Evolutionary conservation across 2,113 vertebrate species (phyloP).

Genomic region (Pitta sordida): DNA sequence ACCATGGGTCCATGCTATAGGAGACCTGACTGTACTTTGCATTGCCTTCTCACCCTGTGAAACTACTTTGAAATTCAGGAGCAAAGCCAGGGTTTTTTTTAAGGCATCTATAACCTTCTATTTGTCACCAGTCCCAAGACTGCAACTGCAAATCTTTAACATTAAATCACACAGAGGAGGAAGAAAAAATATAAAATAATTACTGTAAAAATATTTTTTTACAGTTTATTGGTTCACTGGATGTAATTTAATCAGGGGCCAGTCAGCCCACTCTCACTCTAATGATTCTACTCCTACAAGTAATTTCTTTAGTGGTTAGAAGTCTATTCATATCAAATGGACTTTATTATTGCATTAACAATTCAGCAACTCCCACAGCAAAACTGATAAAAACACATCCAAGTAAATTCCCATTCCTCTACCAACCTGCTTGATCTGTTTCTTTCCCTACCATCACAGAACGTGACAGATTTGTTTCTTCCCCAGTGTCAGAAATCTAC

Average conservation of each 20-base stretch:
- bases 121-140: background rate
- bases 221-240: background rate
- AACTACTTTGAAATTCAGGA: background rate
- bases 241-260: background rate
- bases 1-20: too few species aligned
- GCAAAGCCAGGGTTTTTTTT: background rate
- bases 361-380: background rate
- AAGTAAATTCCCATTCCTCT: background rate
- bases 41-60: background rate
- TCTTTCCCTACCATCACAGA: background rate
- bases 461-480: background rate
- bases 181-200: background rate
- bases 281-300: background rate
- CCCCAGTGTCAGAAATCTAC: background rate
- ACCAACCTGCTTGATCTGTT: background rate
- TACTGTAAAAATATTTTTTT: background rate
- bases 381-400: background rate
- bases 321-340: background rate
- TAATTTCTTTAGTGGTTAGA: background rate
- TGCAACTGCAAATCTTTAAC: background rate
- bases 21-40: too few species aligned
- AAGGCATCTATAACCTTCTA: background rate
- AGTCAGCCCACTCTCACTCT: background rate
- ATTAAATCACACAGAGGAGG: background rate
- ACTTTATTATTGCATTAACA: constrained; percentile 6